A percentile compares a stretch with the other conserved stretches of the same genome.
Evolutionary conservation across 2,888 invertebrate genomes (phyloP).

Genomic region (Lochmaea capreae): DNA sequence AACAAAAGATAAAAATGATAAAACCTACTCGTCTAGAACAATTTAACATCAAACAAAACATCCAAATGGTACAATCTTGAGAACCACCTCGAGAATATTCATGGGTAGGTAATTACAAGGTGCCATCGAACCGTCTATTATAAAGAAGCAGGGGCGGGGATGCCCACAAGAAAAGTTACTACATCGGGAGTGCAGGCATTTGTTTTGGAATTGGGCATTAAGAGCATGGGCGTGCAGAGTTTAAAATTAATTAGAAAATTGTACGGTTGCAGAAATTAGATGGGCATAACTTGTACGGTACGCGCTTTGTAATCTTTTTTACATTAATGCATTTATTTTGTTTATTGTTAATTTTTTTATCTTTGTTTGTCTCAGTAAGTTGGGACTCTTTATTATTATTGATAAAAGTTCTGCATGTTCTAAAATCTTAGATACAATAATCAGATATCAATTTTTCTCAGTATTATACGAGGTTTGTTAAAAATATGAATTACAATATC

Average conservation of each 20-base stretch:
- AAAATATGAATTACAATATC: too few relatives aligned
- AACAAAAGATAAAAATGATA: constrained; percentile 2
- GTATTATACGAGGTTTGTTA: too few relatives aligned
- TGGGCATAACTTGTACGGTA: not conserved
- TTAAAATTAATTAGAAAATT: constrained; percentile 30
- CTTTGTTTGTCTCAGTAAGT: too few relatives aligned
- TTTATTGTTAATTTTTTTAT: too few relatives aligned
- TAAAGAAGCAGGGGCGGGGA: constrained; percentile 64
- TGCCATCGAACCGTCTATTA: constrained; percentile 63
- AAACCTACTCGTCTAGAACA: constrained; percentile 1
- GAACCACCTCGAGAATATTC: constrained; percentile 59
- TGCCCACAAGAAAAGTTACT: constrained; percentile 42
- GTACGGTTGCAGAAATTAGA: constrained; percentile 17
- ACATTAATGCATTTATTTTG: not conserved
- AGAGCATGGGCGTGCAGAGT: constrained; percentile 31
- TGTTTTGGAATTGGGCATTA: constrained; percentile 35
- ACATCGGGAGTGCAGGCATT: constrained; percentile 42
- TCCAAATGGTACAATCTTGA: constrained; percentile 3
- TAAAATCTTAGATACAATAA: too few relatives aligned
- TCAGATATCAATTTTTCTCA: too few relatives aligned
- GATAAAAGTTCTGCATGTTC: too few relatives aligned
- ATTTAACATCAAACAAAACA: constrained; percentile 1
- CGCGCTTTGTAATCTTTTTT: not conserved
- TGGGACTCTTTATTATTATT: too few relatives aligned
- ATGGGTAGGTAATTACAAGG: constrained; percentile 62